A percentile compares a stretch with the other conserved stretches of the same genome.
Evolutionary conservation across 2,797 vertebrate species (phyloP).

Genomic region (Acanthopagrus latus): DNA sequence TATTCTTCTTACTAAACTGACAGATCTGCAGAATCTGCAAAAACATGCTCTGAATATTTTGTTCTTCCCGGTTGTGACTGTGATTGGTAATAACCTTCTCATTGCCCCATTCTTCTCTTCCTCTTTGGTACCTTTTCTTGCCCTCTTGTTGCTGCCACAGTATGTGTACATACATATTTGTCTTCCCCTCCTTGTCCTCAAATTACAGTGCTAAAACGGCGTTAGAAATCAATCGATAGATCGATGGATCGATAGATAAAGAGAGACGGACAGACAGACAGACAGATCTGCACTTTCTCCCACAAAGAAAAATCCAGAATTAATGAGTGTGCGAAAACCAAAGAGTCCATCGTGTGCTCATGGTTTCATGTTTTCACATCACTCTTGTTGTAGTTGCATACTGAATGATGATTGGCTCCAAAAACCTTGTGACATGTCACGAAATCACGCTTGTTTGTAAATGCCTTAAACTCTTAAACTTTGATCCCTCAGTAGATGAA

Average conservation of each 20-base stretch:
- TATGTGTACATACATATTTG: neutral
- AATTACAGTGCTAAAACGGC: constrained; percentile 14
- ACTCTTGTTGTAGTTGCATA: neutral
- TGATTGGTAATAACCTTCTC: neutral
- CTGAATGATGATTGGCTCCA: neutral
- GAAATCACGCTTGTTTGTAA: neutral
- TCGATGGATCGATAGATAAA: neutral
- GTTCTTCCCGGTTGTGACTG: neutral
- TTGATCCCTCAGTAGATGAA: neutral
- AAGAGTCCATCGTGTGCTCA: neutral
- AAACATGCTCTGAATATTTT: neutral
- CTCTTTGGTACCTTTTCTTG: neutral
- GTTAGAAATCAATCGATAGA: too few species aligned
- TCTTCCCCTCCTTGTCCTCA: constrained; percentile 17
- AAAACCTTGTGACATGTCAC: neutral
- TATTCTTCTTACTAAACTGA: constrained; percentile 7
- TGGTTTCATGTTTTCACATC: neutral
- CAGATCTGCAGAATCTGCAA: constrained; percentile 10
- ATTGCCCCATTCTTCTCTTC: neutral
- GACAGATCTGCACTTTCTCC: neutral
- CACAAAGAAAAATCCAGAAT: neutral
- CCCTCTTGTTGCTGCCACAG: neutral
- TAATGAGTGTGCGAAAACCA: neutral
- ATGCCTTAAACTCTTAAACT: neutral
- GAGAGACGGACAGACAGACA: neutral